phyloP scores from a whole-genome alignment of 2,113 vertebrate species.

The Alexandromys fortis region DNA sequence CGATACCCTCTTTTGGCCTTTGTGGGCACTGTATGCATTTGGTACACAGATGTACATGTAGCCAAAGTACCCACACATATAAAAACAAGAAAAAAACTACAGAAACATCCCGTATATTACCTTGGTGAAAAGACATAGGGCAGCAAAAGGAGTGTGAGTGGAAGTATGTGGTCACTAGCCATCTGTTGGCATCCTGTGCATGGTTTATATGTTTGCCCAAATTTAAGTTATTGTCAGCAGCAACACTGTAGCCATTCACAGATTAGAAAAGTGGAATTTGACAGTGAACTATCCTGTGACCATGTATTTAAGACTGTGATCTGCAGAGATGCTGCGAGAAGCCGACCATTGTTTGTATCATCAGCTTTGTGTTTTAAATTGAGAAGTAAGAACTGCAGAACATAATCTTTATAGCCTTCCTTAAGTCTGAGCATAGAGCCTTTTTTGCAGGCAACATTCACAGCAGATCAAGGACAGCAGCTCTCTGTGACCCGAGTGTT shows the following conservation, averaged over 20 bases:
- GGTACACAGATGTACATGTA: neutral
- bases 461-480: neutral
- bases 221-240: neutral
- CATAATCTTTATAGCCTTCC: neutral
- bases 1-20: neutral
- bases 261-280: neutral
- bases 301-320: neutral
- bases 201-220: neutral
- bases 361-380: neutral
- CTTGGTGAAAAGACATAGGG: neutral
- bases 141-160: neutral
- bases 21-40: neutral
- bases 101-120: neutral
- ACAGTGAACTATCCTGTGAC: neutral
- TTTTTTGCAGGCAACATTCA: neutral
- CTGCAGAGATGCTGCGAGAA: rapidly evolving
- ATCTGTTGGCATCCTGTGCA: neutral
- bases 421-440: neutral
- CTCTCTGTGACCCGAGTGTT: neutral
- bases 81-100: neutral
- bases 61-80: neutral
- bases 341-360: rapidly evolving
- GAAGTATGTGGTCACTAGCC: neutral
- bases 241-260: neutral
- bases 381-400: neutral